These are phyloP conservation scores for Camarhynchus parvulus DNA, from an alignment of 2,113 vertebrate genomes.

Conservation along the genomic window DNA sequence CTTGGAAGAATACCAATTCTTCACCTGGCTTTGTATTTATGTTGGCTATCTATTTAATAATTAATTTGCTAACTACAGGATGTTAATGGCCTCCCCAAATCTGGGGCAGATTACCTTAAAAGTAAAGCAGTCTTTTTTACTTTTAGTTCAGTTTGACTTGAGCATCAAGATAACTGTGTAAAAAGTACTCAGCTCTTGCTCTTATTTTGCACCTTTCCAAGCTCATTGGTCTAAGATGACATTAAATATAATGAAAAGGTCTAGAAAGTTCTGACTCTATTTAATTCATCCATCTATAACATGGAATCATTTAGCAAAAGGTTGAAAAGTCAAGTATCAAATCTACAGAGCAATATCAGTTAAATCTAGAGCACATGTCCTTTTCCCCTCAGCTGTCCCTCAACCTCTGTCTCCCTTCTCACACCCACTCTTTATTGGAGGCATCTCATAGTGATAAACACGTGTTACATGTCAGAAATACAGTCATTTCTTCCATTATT, in stretches of 20 bases:
- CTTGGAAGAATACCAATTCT: background rate
- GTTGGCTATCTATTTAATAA: background rate
- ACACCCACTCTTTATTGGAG: fast-evolving
- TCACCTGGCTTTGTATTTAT: background rate
- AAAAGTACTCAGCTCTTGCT: background rate
- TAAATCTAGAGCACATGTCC: background rate
- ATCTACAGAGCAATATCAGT: background rate
- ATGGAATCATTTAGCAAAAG: background rate
- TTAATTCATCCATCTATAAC: background rate
- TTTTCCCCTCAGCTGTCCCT: background rate
- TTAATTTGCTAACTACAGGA: background rate
- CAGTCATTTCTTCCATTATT: background rate
- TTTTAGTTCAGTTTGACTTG: background rate
- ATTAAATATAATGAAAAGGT: background rate
- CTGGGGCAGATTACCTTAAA: background rate
- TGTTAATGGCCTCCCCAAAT: background rate
- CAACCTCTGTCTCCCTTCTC: background rate
- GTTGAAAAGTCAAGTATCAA: background rate
- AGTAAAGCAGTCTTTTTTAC: background rate
- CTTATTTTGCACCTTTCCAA: background rate
- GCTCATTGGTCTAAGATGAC: background rate
- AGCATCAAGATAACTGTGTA: background rate
- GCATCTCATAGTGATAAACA: background rate
- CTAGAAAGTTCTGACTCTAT: background rate
- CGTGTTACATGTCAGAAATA: background rate